Evolutionary conservation across 1,140 invertebrate species (phyloP).

Genomic region (Glossosoma conforme): DNA sequence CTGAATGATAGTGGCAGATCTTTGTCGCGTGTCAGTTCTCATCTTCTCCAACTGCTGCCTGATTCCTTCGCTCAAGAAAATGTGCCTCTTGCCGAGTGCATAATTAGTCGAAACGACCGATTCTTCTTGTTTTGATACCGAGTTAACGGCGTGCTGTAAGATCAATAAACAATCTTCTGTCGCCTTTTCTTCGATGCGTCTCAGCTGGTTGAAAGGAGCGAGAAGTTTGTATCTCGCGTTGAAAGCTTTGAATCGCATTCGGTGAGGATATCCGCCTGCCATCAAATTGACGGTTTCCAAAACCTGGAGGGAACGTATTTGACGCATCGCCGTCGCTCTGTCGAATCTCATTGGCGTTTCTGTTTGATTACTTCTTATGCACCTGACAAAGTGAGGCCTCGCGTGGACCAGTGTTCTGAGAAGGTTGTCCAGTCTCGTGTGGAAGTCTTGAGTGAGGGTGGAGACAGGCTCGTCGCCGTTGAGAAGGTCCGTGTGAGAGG

Average conservation of each 20-base stretch:
- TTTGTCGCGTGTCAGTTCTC: slow-evolving; percentile 67
- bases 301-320: slow-evolving; percentile 88
- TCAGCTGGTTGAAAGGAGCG: slow-evolving; percentile 68
- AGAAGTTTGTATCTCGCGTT: slow-evolving; percentile 78
- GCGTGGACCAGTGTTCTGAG: slow-evolving; percentile 87
- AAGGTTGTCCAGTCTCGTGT: slow-evolving; percentile 87
- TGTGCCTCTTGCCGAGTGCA: slow-evolving; percentile 89
- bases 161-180: slow-evolving; percentile 77
- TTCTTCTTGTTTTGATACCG: slow-evolving; percentile 46
- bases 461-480: slow-evolving; percentile 86
- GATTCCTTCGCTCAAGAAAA: slow-evolving; percentile 91
- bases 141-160: slow-evolving; percentile 46
- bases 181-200: slow-evolving; percentile 73
- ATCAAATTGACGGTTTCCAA: slow-evolving; percentile 92
- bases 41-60: slow-evolving; percentile 82
- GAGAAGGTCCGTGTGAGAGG: slow-evolving; percentile 78
- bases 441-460: slow-evolving; percentile 91
- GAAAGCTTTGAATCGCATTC: slow-evolving; percentile 94
- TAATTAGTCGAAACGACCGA: slow-evolving; percentile 67
- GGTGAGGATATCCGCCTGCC: slow-evolving; percentile 88
- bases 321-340: slow-evolving; percentile 64
- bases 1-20: slow-evolving; percentile 74
- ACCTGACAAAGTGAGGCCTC: slow-evolving; percentile 89
- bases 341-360: slow-evolving; percentile 74
- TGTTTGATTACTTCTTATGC: slow-evolving; percentile 78